Evolutionary conservation across 2,113 vertebrate genomes (phyloP).

Genomic region (Lichenostomus cassidix): DNA sequence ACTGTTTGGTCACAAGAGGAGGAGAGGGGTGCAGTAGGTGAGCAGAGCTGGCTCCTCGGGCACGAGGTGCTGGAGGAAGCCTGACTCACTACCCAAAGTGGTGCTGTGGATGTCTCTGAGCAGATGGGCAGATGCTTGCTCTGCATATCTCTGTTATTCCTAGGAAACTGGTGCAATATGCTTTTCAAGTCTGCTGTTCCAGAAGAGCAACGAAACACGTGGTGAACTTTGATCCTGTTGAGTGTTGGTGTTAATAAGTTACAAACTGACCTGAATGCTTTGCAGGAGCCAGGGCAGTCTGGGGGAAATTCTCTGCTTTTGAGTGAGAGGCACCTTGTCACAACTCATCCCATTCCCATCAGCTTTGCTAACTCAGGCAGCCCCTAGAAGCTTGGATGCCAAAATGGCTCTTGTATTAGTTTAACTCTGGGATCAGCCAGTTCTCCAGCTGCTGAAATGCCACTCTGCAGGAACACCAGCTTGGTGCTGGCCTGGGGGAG

Average conservation of each 20-base stretch:
- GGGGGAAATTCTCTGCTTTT: neutral
- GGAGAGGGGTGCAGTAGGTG: neutral
- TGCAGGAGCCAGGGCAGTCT: neutral
- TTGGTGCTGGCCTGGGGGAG: neutral
- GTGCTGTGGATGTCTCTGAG: neutral
- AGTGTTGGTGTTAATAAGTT: neutral
- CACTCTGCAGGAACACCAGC: accelerated
- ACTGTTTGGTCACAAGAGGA: neutral
- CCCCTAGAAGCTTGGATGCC: neutral
- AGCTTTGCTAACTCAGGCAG: neutral
- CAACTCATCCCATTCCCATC: neutral
- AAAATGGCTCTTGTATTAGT: neutral
- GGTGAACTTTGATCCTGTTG: neutral
- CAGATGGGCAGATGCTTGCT: neutral
- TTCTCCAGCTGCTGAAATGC: neutral
- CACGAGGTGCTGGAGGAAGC: neutral
- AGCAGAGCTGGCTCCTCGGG: neutral
- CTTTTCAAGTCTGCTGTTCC: neutral
- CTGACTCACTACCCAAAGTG: neutral
- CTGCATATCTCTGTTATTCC: neutral
- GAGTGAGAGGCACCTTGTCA: neutral
- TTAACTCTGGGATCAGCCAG: neutral
- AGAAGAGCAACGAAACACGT: neutral
- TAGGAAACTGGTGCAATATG: neutral
- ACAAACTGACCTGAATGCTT: neutral